Percentiles rank a stretch among this genome's conserved stretches.
These are phyloP conservation scores for Stenchaetothrips biformis DNA, from an alignment of 2,888 invertebrate genomes.

Conservation along the genomic window DNA sequence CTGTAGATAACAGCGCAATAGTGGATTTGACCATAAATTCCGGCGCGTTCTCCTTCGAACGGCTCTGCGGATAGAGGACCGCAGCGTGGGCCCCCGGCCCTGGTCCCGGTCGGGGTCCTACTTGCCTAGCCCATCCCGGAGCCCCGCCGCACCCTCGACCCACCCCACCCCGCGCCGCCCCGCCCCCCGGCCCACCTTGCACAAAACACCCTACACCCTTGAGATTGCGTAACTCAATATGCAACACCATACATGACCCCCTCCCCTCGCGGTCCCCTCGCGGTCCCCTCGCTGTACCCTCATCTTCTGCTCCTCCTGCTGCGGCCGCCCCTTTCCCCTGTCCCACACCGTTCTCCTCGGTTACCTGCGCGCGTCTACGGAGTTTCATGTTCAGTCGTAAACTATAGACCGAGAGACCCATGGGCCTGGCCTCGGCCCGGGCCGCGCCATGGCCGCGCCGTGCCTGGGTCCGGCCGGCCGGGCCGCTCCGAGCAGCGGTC, in stretches of 20 bases:
- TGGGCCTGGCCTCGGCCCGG: not conserved
- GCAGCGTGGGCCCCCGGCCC: not conserved
- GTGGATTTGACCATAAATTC: conserved; percentile 21
- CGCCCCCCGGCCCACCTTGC: conserved; percentile 18
- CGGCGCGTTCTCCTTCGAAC: conserved; percentile 7
- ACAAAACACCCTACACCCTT: conserved; percentile 24
- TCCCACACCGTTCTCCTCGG: not conserved
- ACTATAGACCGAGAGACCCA: not conserved
- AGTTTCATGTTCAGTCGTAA: conserved; percentile 25
- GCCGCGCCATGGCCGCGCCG: not conserved
- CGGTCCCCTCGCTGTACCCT: not conserved
- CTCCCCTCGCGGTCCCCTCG: not conserved
- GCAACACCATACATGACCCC: conserved; percentile 22
- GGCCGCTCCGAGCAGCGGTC: too few species aligned
- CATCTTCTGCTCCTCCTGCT: too few species aligned
- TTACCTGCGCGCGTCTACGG: conserved; percentile 7
- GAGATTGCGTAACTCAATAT: conserved; percentile 25
- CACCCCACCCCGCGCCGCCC: not conserved
- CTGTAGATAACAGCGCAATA: conserved; percentile 23
- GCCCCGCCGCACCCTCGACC: not conserved
- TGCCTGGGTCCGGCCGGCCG: not conserved
- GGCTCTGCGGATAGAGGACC: not conserved
- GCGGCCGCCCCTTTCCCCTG: too few species aligned
- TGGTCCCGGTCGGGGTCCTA: not conserved
- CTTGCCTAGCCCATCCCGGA: conserved; percentile 1